phyloP scores from a whole-genome alignment of 2,888 invertebrate genomes.

The Linyphia triangularis region DNA sequence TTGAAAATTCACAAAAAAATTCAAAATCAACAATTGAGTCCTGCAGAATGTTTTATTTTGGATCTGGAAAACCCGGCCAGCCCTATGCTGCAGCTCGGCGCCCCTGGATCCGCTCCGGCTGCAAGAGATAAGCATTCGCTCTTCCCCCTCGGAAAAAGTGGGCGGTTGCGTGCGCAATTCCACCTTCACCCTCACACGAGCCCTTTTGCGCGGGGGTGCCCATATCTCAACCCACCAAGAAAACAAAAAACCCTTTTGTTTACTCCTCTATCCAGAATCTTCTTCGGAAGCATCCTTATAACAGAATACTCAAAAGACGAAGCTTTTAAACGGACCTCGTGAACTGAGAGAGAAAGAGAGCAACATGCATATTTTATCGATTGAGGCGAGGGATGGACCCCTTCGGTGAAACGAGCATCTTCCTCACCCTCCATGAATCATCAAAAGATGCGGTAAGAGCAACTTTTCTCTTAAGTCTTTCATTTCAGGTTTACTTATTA shows the following conservation, averaged over 20 bases:
- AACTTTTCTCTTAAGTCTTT: background rate
- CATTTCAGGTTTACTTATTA: background rate
- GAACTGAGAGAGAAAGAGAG: background rate
- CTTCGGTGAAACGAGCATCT: slow-evolving; percentile 19
- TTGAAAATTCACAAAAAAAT: too few species aligned
- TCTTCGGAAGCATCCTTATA: too few species aligned
- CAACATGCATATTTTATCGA: slow-evolving; percentile 1
- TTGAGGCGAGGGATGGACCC: slow-evolving; percentile 1
- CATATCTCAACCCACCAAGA: background rate
- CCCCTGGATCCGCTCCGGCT: slow-evolving; percentile 44
- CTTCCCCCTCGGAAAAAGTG: slow-evolving; percentile 19
- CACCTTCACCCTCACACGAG: background rate
- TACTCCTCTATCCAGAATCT: too few species aligned
- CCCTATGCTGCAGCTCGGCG: background rate
- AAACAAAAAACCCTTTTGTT: slow-evolving; percentile 12
- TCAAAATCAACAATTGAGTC: too few species aligned
- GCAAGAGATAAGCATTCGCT: slow-evolving; percentile 29
- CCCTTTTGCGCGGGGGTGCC: slow-evolving; percentile 36
- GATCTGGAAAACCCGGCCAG: background rate
- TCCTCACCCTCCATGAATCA: slow-evolving; percentile 20
- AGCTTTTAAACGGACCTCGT: background rate
- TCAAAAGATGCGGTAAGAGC: slow-evolving; percentile 37
- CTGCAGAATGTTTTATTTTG: too few species aligned
- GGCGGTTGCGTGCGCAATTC: slow-evolving; percentile 59
- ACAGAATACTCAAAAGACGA: background rate